Percentiles rank a stretch among this genome's conserved stretches.
Conservation (phyloP, 2,113 vertebrate genomes). For the Dasyornis broadbenti region DNA sequence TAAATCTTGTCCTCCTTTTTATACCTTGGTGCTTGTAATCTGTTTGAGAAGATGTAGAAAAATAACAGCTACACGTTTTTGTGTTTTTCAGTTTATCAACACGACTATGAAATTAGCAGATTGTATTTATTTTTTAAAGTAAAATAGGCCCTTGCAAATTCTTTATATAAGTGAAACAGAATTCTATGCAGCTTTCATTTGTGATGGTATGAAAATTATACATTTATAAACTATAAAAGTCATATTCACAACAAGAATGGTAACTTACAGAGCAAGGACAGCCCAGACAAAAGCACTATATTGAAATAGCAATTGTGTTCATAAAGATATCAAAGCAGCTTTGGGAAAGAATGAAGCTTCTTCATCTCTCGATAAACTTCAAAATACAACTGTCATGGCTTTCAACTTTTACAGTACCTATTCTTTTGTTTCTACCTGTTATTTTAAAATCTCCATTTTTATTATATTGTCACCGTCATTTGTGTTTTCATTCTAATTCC, state of each 20-base stretch:
- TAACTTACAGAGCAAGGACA: background rate
- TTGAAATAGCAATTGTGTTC: background rate
- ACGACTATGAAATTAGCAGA: background rate
- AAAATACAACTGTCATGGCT: conserved; percentile 3
- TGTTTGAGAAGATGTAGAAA: background rate
- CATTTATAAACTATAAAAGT: conserved; percentile 19
- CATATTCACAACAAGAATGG: background rate
- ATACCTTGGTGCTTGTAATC: background rate
- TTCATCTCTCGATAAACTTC: background rate
- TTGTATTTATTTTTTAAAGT: background rate
- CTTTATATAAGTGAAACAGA: background rate
- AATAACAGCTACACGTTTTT: background rate
- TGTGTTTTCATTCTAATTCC: conserved; percentile 21
- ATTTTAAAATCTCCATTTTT: conserved; percentile 21
- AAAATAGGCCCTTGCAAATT: background rate
- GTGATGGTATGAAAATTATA: background rate
- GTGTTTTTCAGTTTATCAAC: background rate
- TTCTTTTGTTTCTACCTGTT: conserved; percentile 32
- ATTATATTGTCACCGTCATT: conserved; percentile 3
- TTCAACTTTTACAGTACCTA: background rate
- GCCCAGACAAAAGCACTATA: background rate
- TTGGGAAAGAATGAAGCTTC: conserved; percentile 13
- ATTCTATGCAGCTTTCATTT: background rate
- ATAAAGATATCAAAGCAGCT: conserved; percentile 3
- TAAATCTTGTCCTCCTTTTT: background rate